phyloP scores from a whole-genome alignment of 2,113 vertebrate species.

The Guaruba guarouba region DNA sequence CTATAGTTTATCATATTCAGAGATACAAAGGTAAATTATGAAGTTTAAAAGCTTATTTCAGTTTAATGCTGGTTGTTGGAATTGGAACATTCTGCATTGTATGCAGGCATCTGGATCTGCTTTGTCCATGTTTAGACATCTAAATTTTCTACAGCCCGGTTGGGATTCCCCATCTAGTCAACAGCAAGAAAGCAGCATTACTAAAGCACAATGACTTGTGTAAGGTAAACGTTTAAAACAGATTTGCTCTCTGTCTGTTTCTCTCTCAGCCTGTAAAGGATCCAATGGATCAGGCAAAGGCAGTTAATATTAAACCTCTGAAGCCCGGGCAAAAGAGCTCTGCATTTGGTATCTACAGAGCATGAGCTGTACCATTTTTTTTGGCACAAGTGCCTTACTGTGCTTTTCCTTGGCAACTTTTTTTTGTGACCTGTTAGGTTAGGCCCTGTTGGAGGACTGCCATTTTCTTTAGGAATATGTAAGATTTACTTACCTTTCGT shows the following conservation, averaged over 20 bases:
- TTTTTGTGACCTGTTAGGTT: background rate
- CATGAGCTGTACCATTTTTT: background rate
- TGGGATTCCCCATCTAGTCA: background rate
- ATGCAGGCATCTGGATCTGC: background rate
- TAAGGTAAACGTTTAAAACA: background rate
- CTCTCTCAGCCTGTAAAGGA: background rate
- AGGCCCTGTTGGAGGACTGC: background rate
- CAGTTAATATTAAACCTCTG: background rate
- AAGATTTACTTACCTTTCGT: background rate
- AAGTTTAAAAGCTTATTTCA: background rate
- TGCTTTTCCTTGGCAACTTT: background rate
- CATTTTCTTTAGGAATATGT: background rate
- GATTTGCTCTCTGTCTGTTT: background rate
- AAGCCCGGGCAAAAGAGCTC: background rate
- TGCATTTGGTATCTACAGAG: background rate
- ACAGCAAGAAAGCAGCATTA: background rate
- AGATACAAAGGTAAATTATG: background rate
- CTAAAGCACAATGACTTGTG: background rate
- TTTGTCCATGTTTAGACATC: background rate
- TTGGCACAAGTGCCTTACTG: background rate
- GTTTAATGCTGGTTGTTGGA: background rate
- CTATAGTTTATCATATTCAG: background rate
- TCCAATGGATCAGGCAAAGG: background rate
- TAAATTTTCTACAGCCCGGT: background rate
- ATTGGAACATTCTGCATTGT: background rate